Evolutionary conservation across 2,888 invertebrate genomes (phyloP), one percentile per base, ranked within the genome.

Genomic region (Hedya salicella): DNA sequence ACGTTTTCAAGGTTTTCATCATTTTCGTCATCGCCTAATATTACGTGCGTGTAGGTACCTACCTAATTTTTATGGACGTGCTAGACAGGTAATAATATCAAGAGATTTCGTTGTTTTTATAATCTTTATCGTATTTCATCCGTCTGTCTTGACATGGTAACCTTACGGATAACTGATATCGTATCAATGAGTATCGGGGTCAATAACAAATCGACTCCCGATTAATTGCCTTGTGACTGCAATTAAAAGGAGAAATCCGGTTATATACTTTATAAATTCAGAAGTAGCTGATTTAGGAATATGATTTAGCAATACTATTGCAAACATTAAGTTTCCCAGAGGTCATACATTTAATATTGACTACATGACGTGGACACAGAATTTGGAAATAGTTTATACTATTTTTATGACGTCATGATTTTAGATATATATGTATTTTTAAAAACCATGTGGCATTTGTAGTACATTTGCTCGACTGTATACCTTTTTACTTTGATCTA

Each of bases 1-100:
- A 72, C 65, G 76, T 78, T 78, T 76, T 75, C 76, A 77, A 83
- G 77, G 77, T 72, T 77, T 70, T 66, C 65, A 63, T 69, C 46
- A 64, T 71, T 68, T 70, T 65, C 32, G 62, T 67, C 68, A 63
- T 66, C 61, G 67, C 50, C 60, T 48, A 48, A 53, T 53, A n/a
- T n/a, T 48, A 56, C 54, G 61, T 61, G 14, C 16, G 39, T 62
- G 14, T 48, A 11, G 3, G 11, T 25, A 48, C 36, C 14, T 49
- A 42, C 32, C 6, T 19, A 21, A 21, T 19, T 39, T 62, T 62
- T 56, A 53, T 54, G 53, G 30, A 21, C 39, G 40, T 17, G 53
- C 44, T 16, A 62, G 46, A 39, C 46, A 19, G 44, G 53, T 62
- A 46, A 46, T 39, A 39, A 21, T 25, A 32, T 36, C 16, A 16